Evolutionary conservation across 1,140 invertebrate genomes (phyloP).

Genomic region (Thalassaphorura encarpata): DNA sequence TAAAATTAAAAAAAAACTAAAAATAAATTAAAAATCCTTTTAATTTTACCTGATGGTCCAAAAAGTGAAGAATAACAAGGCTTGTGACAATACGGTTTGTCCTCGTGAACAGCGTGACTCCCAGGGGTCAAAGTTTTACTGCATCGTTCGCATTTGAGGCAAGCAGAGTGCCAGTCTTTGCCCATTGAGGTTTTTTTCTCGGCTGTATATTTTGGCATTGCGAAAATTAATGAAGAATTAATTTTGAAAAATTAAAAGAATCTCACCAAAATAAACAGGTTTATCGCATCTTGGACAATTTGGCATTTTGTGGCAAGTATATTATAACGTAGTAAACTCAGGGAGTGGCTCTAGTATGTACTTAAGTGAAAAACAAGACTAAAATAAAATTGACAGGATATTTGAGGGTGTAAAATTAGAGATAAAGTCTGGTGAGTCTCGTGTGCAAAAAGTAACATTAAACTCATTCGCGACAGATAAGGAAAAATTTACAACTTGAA

Average conservation of each 20-base stretch:
- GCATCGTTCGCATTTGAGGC: constrained; percentile 63
- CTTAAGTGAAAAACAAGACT: too few species aligned
- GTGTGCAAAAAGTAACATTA: too few species aligned
- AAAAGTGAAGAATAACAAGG: constrained; percentile 63
- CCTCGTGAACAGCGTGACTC: constrained; percentile 58
- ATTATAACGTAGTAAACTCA: too few species aligned
- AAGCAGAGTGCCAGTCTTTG: constrained; percentile 65
- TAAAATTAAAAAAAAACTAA: too few species aligned
- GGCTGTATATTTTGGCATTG: constrained; percentile 45
- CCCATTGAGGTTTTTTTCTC: constrained; percentile 65
- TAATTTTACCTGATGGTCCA: constrained; percentile 46
- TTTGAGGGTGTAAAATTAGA: too few species aligned
- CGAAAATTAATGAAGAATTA: constrained; percentile 1
- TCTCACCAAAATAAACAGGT: constrained; percentile 49
- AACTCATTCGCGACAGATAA: too few species aligned
- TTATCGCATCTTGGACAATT: constrained; percentile 50
- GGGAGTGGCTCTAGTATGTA: too few species aligned
- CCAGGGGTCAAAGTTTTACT: constrained; percentile 63
- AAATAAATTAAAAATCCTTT: too few species aligned
- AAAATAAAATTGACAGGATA: too few species aligned
- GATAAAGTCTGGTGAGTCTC: too few species aligned
- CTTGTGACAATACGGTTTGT: constrained; percentile 64
- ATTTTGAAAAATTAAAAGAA: not conserved
- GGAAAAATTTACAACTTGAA: too few species aligned
- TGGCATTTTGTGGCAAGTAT: constrained; percentile 44